Conservation (phyloP, 2,888 invertebrate species). For the Ephialtes manifestator region DNA sequence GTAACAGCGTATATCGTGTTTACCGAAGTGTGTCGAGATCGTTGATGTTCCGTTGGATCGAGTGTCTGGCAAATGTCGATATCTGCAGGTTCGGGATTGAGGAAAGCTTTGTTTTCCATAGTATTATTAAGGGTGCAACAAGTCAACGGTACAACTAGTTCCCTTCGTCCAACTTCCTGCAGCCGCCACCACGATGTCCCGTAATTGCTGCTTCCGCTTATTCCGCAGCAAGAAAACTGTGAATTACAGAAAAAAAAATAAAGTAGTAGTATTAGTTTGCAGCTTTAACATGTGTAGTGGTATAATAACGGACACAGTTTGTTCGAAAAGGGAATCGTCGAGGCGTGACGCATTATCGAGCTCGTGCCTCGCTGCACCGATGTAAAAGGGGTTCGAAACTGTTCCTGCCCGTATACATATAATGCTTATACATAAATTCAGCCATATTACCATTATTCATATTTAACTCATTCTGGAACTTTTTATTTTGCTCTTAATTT, state of each 20-base stretch:
- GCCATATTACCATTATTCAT: too few relatives aligned
- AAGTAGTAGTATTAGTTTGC: not conserved
- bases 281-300: not conserved
- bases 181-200: conserved; percentile 93
- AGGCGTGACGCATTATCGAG: conserved; percentile 57
- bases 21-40: conserved; percentile 89
- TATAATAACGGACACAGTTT: conserved; percentile 30
- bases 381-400: conserved; percentile 35
- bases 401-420: not conserved
- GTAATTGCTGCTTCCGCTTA: conserved; percentile 92
- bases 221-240: conserved; percentile 93
- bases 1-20: too few relatives aligned
- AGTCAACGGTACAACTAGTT: conserved; percentile 90
- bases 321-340: conserved; percentile 53
- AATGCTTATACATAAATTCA: too few relatives aligned
- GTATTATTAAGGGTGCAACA: conserved; percentile 90
- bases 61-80: conserved; percentile 90
- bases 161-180: conserved; percentile 91
- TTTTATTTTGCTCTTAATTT: too few relatives aligned
- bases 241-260: conserved; percentile 73
- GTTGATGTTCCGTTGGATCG: conserved; percentile 87
- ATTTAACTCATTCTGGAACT: too few relatives aligned
- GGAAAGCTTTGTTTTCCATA: conserved; percentile 88
- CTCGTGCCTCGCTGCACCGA: conserved; percentile 55
- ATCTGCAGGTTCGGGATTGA: conserved; percentile 92